phyloP scores from a whole-genome alignment of 2,113 vertebrate species.

The Pholis gunnellus region DNA sequence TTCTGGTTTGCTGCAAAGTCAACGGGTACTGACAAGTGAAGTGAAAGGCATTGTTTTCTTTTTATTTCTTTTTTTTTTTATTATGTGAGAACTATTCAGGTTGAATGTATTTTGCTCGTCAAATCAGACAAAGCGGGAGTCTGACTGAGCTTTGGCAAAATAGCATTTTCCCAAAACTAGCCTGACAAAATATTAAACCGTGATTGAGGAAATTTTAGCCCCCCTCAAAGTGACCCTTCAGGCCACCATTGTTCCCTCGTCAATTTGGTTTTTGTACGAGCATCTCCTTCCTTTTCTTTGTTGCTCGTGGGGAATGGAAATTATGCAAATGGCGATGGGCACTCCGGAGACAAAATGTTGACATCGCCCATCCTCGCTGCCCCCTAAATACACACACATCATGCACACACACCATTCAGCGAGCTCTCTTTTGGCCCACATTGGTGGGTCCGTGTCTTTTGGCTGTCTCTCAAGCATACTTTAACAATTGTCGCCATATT shows the following conservation, averaged over 20 bases:
- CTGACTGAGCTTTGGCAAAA: slow-evolving; percentile 68
- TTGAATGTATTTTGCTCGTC: slow-evolving; percentile 51
- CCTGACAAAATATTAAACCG: slow-evolving; percentile 76
- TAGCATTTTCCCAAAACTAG: slow-evolving; percentile 55
- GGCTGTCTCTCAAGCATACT: slow-evolving; percentile 79
- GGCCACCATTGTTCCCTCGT: slow-evolving; percentile 81
- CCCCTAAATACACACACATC: slow-evolving; percentile 74
- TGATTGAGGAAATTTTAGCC: slow-evolving; percentile 63
- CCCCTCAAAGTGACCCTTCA: slow-evolving; percentile 80
- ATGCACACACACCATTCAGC: slow-evolving; percentile 70
- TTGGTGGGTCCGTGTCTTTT: slow-evolving; percentile 75
- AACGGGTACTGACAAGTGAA: slow-evolving; percentile 43
- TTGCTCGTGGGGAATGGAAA: slow-evolving; percentile 75
- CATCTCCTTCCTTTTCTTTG: slow-evolving; percentile 79
- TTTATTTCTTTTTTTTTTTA: slow-evolving; percentile 37
- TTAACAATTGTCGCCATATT: slow-evolving; percentile 74
- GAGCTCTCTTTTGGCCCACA: slow-evolving; percentile 69
- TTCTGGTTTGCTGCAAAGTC: slow-evolving; percentile 42
- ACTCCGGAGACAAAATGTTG: slow-evolving; percentile 78
- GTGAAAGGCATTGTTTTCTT: slow-evolving; percentile 61
- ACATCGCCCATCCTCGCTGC: slow-evolving; percentile 76
- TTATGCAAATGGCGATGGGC: slow-evolving; percentile 84
- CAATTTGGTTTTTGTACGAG: slow-evolving; percentile 82
- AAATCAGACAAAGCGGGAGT: slow-evolving; percentile 68
- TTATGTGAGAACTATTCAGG: slow-evolving; percentile 45